These are phyloP conservation scores for Tridacna crocea DNA, from an alignment of 2,888 invertebrate genomes.

Conservation along the genomic window DNA sequence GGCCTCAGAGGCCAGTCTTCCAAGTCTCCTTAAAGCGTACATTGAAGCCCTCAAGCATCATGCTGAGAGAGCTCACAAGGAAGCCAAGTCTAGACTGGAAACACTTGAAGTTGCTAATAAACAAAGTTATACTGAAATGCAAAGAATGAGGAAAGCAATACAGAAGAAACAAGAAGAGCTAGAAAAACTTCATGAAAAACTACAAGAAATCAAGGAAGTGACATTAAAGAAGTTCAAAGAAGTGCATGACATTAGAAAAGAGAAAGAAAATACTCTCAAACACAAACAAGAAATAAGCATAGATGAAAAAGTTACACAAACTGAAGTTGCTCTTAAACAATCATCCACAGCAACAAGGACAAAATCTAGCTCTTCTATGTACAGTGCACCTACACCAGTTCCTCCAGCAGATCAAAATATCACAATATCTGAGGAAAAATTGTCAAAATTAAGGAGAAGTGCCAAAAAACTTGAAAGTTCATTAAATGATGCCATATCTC, in stretches of 20 bases:
- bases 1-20: constrained; percentile 39
- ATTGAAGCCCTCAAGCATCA: constrained; percentile 58
- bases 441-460: constrained; percentile 69
- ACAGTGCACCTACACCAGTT: constrained; percentile 59
- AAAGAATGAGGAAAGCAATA: constrained; percentile 64
- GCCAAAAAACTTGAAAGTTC: constrained; percentile 76
- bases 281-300: constrained; percentile 34
- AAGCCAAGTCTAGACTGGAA: constrained; percentile 60
- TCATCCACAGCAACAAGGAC: constrained; percentile 15
- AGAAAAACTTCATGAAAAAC: constrained; percentile 64
- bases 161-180: constrained; percentile 68
- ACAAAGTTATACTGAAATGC: constrained; percentile 62
- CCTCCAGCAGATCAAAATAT: constrained; percentile 60
- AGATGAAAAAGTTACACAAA: constrained; percentile 46
- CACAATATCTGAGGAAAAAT: constrained; percentile 75
- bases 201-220: constrained; percentile 64
- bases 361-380: constrained; percentile 53
- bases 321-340: constrained; percentile 26
- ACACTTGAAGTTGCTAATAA: constrained; percentile 63
- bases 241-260: constrained; percentile 50
- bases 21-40: constrained; percentile 51
- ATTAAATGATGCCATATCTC: constrained; percentile 72
- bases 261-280: constrained; percentile 14
- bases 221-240: constrained; percentile 62
- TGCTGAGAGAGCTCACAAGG: constrained; percentile 54